Evolutionary conservation across 2,797 vertebrate species (phyloP).

Genomic region (Xenentodon cancila): DNA sequence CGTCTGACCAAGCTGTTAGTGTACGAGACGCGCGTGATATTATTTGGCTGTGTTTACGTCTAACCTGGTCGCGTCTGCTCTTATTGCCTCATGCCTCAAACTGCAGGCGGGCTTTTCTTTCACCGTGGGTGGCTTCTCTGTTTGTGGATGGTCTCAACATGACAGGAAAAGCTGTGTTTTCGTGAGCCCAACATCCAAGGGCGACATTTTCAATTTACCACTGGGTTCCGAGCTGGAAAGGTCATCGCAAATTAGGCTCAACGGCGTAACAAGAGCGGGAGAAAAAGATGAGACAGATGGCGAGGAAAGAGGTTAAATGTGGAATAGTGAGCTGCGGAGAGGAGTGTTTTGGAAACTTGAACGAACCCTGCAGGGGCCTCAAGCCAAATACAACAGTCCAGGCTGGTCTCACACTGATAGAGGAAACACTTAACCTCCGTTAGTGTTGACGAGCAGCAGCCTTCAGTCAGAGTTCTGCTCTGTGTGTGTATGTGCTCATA

Average conservation of each 20-base stretch:
- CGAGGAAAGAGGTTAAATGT: constrained; percentile 34
- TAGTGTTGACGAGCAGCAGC: constrained; percentile 42
- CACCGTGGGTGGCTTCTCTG: constrained; percentile 56
- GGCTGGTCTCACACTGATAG: constrained; percentile 53
- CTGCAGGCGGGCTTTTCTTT: constrained; percentile 42
- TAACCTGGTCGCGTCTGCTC: constrained; percentile 45
- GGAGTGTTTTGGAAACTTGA: constrained; percentile 44
- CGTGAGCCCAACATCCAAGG: constrained; percentile 22
- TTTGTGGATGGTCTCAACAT: constrained; percentile 59
- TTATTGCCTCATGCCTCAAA: constrained; percentile 50
- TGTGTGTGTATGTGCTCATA: constrained; percentile 26
- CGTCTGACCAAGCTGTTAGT: constrained; percentile 22
- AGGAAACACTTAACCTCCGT: constrained; percentile 51
- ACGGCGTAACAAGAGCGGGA: constrained; percentile 4
- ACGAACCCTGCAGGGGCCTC: constrained; percentile 3
- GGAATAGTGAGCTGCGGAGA: constrained; percentile 25
- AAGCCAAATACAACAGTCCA: constrained; percentile 49
- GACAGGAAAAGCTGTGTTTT: constrained; percentile 62
- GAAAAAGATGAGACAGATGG: constrained; percentile 8
- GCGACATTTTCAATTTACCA: constrained; percentile 40
- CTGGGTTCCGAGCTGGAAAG: constrained; percentile 34
- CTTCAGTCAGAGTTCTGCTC: constrained; percentile 25
- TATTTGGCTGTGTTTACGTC: constrained; percentile 50
- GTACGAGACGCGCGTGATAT: constrained; percentile 28
- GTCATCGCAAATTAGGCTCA: constrained; percentile 38